Evolutionary conservation across 2,888 invertebrate species (phyloP), one percentile per base, ranked within the genome.

Genomic region (Andrena fulva): DNA sequence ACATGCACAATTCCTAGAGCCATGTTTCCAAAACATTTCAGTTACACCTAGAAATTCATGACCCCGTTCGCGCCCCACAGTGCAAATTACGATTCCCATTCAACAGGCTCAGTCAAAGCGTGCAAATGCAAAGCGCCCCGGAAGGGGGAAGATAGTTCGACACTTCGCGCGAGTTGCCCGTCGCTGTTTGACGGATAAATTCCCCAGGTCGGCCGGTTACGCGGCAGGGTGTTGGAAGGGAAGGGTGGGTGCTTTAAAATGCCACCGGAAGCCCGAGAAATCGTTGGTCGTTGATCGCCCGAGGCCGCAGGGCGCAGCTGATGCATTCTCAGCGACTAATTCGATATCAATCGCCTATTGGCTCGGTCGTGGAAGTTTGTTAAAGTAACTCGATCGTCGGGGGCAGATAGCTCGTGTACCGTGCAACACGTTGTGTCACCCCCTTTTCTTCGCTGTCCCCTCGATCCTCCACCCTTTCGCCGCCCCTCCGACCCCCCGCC

Each of bases 261-360:
- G 75, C 70, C 64, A 62, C 20, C 31, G 67, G 50, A 20, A 31
- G n/a, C 71, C 42, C 7, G 67, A 59, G 42, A 68, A 79, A 82
- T 82, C 82, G 72, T 42, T 56, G 72, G 59, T 78, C 56, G 54
- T 69, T 56, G 68, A 59, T 82, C 77, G 70, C 71, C 48, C 56
- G 62, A 52, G 72, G 71, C 48, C 42, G 35, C 42, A 42, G 42
- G 42, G 42, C 35, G 54, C 82, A 77, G 60, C 84, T 62, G 75
- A 78, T 72, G 64, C 72, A 82, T 73, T 86, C 79, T 73, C 79
- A 62, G 29, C 66, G 69, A 63, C 75, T 85, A 82, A 87, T 87
- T 82, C 86, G 42, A 85, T 84, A 82, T 85, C 84, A 87, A 84
- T 85, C 84, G 77, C 64, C 67, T 64, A 84, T 84, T 70, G 86